A percentile compares a stretch with the other conserved stretches of the same genome.
Evolutionary conservation across 2,888 invertebrate genomes (phyloP).

Genomic region (Meganola albula): DNA sequence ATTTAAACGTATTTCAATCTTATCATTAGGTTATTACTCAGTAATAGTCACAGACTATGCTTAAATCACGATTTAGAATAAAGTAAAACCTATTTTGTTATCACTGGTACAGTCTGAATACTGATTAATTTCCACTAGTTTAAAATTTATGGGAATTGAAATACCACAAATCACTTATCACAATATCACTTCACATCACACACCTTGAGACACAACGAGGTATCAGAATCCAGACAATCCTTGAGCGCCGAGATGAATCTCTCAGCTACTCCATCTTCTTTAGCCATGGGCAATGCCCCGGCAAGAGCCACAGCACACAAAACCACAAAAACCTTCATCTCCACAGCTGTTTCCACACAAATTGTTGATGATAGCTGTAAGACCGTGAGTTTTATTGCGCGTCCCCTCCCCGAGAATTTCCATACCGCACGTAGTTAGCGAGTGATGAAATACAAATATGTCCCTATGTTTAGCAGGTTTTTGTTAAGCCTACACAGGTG

Average conservation of each 20-base stretch:
- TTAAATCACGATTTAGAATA: too few relatives aligned
- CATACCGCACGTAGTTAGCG: conserved; percentile 59
- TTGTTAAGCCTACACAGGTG: conserved; percentile 43
- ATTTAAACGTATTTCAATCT: too few relatives aligned
- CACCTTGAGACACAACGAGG: conserved; percentile 86
- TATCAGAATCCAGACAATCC: conserved; percentile 83
- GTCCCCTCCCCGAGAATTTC: conserved; percentile 52
- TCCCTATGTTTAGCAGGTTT: conserved; percentile 46
- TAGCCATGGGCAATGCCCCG: conserved; percentile 56
- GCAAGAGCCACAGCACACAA: conserved; percentile 51
- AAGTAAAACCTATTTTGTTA: too few relatives aligned
- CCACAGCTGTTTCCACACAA: conserved; percentile 50
- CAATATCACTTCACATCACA: conserved; percentile 58
- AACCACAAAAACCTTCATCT: conserved; percentile 62
- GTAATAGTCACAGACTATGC: too few relatives aligned
- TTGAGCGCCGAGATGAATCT: conserved; percentile 70
- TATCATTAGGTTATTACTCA: too few relatives aligned
- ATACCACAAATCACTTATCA: conserved; percentile 31
- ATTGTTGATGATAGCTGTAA: conserved; percentile 61
- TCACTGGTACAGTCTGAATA: too few relatives aligned
- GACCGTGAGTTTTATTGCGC: conserved; percentile 64
- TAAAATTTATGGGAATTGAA: too few relatives aligned
- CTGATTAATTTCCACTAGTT: too few relatives aligned
- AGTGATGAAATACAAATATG: conserved; percentile 49
- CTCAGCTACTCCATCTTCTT: conserved; percentile 58